Evolutionary conservation across 2,888 invertebrate genomes (phyloP).

Genomic region (Caenorhabditis imperialis): DNA sequence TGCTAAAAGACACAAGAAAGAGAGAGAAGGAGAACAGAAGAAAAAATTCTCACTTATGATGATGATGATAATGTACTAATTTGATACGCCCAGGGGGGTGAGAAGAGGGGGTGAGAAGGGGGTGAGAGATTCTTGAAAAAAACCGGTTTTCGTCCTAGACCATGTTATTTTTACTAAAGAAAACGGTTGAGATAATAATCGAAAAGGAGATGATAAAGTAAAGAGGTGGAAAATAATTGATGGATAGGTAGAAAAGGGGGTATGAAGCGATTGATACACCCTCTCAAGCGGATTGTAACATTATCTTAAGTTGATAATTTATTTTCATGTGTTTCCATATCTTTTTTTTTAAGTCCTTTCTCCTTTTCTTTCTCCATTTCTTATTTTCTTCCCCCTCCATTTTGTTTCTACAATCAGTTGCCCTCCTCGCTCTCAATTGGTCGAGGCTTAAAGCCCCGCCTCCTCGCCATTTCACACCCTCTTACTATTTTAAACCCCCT

Average conservation of each 20-base stretch:
- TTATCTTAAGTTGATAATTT: too few relatives aligned
- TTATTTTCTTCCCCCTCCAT: too few relatives aligned
- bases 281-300: background rate
- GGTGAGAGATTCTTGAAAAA: background rate
- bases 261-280: slow-evolving; percentile 16
- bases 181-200: slow-evolving; percentile 43
- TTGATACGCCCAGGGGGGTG: too few relatives aligned
- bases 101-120: slow-evolving; percentile 17
- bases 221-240: slow-evolving; percentile 26
- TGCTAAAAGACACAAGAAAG: slow-evolving; percentile 8
- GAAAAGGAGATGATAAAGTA: slow-evolving; percentile 27
- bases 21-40: background rate
- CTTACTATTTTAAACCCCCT: slow-evolving; percentile 22
- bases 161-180: slow-evolving; percentile 47
- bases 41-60: slow-evolving; percentile 41
- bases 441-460: slow-evolving; percentile 53
- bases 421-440: slow-evolving; percentile 52
- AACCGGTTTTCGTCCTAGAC: slow-evolving; percentile 44
- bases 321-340: too few relatives aligned
- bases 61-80: slow-evolving; percentile 39
- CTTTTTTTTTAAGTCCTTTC: too few relatives aligned
- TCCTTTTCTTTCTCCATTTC: too few relatives aligned
- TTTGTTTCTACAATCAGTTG: slow-evolving; percentile 17
- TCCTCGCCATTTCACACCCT: slow-evolving; percentile 49
- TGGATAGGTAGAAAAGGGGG: slow-evolving; percentile 50